Evolutionary conservation across 2,888 invertebrate genomes (phyloP).

Genomic region (Leptopilina syphax): DNA sequence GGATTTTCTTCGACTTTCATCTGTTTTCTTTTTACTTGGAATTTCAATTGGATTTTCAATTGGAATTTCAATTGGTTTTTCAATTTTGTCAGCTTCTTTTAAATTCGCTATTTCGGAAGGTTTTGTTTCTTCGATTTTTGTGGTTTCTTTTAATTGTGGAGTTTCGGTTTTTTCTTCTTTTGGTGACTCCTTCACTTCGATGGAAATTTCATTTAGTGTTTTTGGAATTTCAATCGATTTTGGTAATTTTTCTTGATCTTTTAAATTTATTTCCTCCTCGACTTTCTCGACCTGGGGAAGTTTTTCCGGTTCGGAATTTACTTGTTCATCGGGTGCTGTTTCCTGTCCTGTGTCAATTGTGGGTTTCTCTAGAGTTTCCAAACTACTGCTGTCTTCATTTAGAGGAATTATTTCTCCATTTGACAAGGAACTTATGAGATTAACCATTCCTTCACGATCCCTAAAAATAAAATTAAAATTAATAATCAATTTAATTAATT

Average conservation of each 20-base stretch:
- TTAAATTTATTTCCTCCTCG: constrained; percentile 61
- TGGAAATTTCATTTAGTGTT: constrained; percentile 43
- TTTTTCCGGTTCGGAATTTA: constrained; percentile 60
- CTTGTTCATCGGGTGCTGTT: constrained; percentile 63
- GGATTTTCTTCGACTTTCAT: neutral
- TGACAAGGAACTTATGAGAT: constrained; percentile 86
- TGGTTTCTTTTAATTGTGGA: constrained; percentile 47
- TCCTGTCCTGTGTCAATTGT: constrained; percentile 79
- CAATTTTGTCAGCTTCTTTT: neutral
- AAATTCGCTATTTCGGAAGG: neutral
- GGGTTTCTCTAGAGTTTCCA: constrained; percentile 79
- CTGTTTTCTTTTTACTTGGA: neutral
- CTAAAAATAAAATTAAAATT: constrained; percentile 75
- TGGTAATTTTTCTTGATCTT: constrained; percentile 48
- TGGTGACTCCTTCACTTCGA: constrained; percentile 55
- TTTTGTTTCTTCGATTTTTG: constrained; percentile 20
- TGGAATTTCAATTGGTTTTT: constrained; percentile 25
- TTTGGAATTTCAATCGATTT: constrained; percentile 56
- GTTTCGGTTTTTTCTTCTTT: constrained; percentile 52
- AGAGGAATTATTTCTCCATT: constrained; percentile 83
- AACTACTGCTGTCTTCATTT: constrained; percentile 83
- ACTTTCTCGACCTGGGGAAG: constrained; percentile 56
- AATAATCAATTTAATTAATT: too few species aligned
- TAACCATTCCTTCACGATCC: constrained; percentile 88
- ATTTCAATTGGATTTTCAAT: constrained; percentile 24